A percentile compares a stretch with the other conserved stretches of the same genome.
phyloP scores from a whole-genome alignment of 2,113 vertebrate species.

The Sardina pilchardus region DNA sequence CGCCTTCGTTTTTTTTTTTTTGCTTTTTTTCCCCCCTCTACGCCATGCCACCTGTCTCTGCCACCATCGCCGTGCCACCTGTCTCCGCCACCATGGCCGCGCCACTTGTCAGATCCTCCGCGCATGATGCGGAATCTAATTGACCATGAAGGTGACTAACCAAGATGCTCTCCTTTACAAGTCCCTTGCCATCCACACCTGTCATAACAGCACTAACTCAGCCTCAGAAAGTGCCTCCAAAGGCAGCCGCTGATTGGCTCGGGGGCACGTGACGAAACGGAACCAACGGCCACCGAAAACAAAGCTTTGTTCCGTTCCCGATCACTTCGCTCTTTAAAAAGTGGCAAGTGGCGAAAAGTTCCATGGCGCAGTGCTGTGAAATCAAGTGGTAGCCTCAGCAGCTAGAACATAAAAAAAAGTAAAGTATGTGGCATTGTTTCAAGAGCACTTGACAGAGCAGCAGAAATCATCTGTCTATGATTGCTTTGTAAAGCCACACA shows the following conservation, averaged over 20 bases:
- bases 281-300: background rate
- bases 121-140: conserved; percentile 58
- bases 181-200: conserved; percentile 58
- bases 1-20: conserved; percentile 30
- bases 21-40: conserved; percentile 28
- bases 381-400: background rate
- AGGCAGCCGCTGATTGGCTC: background rate
- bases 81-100: conserved; percentile 22
- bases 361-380: background rate
- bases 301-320: background rate
- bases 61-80: conserved; percentile 47
- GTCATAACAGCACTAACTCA: conserved; percentile 53
- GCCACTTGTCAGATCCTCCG: conserved; percentile 60
- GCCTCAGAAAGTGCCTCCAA: background rate
- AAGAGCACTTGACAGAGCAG: background rate
- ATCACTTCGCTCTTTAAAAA: background rate
- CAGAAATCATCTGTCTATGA: conserved; percentile 41
- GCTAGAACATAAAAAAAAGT: background rate
- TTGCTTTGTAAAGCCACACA: conserved; percentile 43
- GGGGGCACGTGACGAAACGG: background rate
- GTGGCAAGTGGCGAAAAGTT: background rate
- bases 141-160: conserved; percentile 67
- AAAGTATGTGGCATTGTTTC: background rate
- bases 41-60: conserved; percentile 52
- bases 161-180: conserved; percentile 56